Conservation (phyloP, 2,888 invertebrate genomes). For the Gymnosoma rotundatum region DNA sequence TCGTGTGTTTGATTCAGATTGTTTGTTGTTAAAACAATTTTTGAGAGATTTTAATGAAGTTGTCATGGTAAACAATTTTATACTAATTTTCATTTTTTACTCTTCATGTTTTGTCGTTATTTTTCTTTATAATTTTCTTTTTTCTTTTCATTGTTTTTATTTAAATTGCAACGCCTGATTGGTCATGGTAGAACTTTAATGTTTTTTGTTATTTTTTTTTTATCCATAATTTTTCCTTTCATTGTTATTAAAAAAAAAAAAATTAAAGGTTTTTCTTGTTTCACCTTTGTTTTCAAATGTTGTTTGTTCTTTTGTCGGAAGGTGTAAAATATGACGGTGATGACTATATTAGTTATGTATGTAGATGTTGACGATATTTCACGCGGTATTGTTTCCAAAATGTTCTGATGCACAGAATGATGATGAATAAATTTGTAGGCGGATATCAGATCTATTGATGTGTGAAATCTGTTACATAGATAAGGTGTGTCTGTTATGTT, state of each 20-base stretch:
- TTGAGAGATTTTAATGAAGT: slow-evolving; percentile 57
- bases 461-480: slow-evolving; percentile 58
- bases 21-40: slow-evolving; percentile 2
- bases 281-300: neutral
- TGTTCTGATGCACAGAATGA: slow-evolving; percentile 41
- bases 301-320: slow-evolving; percentile 48
- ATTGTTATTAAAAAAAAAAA: slow-evolving; percentile 30
- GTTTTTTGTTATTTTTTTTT: slow-evolving; percentile 32
- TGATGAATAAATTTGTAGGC: slow-evolving; percentile 60
- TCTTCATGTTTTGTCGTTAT: slow-evolving; percentile 17
- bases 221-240: slow-evolving; percentile 45
- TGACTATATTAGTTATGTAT: slow-evolving; percentile 26
- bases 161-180: slow-evolving; percentile 49
- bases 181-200: slow-evolving; percentile 62
- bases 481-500: slow-evolving; percentile 62
- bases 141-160: slow-evolving; percentile 32
- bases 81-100: slow-evolving; percentile 51
- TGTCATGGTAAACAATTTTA: slow-evolving; percentile 60
- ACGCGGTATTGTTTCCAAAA: slow-evolving; percentile 5
- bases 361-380: slow-evolving; percentile 27
- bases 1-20: slow-evolving; percentile 3
- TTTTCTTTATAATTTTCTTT: slow-evolving; percentile 36
- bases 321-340: slow-evolving; percentile 61
- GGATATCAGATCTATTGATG: slow-evolving; percentile 66
- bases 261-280: slow-evolving; percentile 33